phyloP scores from a whole-genome alignment of 2,888 invertebrate genomes.

The Ferdinandea cuprea region DNA sequence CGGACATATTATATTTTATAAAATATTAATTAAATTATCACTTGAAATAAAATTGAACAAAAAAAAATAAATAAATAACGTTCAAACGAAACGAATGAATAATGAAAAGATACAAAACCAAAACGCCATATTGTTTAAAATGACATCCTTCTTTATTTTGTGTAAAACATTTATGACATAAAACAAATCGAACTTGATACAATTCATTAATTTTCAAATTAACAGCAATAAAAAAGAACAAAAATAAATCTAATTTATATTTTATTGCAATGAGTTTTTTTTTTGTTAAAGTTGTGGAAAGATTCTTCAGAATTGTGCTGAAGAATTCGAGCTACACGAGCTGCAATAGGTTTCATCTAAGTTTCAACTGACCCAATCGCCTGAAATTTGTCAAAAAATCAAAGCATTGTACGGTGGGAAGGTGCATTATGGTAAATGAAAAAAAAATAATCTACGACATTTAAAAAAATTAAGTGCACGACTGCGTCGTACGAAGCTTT shows the following conservation, averaged over 20 bases:
- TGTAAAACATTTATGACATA: conserved; percentile 47
- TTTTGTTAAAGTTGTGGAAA: not conserved
- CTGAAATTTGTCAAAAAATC: no score
- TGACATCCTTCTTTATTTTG: conserved; percentile 41
- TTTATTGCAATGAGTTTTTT: conserved; percentile 42
- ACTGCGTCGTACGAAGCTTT: no score
- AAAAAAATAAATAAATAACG: not conserved
- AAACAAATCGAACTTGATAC: conserved; percentile 47
- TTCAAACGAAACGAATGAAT: conserved; percentile 5
- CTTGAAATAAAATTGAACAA: conserved; percentile 34
- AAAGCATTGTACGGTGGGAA: no score
- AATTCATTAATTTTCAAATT: conserved; percentile 59
- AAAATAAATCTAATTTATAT: conserved; percentile 50
- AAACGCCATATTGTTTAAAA: conserved; percentile 51
- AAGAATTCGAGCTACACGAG: no score
- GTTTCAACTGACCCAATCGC: no score
- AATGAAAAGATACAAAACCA: conserved; percentile 6
- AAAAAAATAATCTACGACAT: no score
- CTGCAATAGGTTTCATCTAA: no score
- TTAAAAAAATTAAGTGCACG: no score
- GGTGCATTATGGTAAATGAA: no score
- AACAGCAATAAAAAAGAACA: conserved; percentile 63
- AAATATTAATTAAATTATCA: conserved; percentile 52
- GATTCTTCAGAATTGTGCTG: no score
- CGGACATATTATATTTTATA: conserved; percentile 61